Evolutionary conservation across 2,888 invertebrate species (phyloP).

Genomic region (Myathropa florea): DNA sequence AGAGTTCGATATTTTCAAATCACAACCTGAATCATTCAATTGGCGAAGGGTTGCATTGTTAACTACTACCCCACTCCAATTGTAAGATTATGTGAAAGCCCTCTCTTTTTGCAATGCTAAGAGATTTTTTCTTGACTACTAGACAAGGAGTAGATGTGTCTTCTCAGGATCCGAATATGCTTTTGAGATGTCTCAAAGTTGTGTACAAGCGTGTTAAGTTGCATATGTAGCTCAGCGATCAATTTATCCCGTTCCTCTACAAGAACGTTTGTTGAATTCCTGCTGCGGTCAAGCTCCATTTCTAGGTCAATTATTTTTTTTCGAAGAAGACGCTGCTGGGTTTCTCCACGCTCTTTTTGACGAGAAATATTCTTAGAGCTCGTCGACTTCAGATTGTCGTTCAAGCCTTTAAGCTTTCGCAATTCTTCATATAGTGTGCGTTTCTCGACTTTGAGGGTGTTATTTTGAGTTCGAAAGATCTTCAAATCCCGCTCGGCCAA

Average conservation of each 20-base stretch:
- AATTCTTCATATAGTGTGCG: slow-evolving; percentile 75
- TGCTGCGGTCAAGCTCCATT: slow-evolving; percentile 78
- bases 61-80: background rate
- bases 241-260: slow-evolving; percentile 79
- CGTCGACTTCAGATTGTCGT: slow-evolving; percentile 75
- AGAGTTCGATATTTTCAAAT: background rate
- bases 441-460: slow-evolving; percentile 76
- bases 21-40: background rate
- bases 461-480: slow-evolving; percentile 78
- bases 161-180: slow-evolving; percentile 78
- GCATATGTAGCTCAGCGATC: slow-evolving; percentile 78
- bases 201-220: slow-evolving; percentile 77
- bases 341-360: slow-evolving; percentile 78
- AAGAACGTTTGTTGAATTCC: slow-evolving; percentile 77
- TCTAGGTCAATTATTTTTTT: slow-evolving; percentile 79
- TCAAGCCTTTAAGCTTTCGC: slow-evolving; percentile 74
- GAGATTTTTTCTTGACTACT: slow-evolving; percentile 4
- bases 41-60: background rate
- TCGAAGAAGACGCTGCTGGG: slow-evolving; percentile 77
- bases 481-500: slow-evolving; percentile 77
- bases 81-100: background rate
- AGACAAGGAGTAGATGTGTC: slow-evolving; percentile 77
- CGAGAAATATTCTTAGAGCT: slow-evolving; percentile 77
- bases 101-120: background rate
- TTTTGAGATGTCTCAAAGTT: slow-evolving; percentile 80